These are phyloP conservation scores for Laticauda colubrina DNA, from an alignment of 2,113 vertebrate species.

Conservation along the genomic window DNA sequence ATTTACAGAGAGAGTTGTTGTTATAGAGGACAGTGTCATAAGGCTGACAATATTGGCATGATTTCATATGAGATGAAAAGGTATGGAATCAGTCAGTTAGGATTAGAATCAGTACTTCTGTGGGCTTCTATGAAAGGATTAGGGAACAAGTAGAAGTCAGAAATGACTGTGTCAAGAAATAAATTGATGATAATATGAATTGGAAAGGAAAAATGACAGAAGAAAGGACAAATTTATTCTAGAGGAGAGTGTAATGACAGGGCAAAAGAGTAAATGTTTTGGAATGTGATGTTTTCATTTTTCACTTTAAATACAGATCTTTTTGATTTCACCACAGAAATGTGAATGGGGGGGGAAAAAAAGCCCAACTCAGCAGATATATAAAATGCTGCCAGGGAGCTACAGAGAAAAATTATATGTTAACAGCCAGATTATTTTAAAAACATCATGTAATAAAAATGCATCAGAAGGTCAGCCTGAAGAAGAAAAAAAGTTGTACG, in stretches of 20 bases:
- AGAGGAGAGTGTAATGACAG: conserved; percentile 48
- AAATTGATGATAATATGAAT: conserved; percentile 67
- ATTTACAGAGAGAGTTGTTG: conserved; percentile 18
- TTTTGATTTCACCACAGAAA: conserved; percentile 53
- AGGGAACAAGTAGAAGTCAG: conserved; percentile 50
- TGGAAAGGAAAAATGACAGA: conserved; percentile 60
- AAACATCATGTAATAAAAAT: conserved; percentile 6
- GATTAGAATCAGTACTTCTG: conserved; percentile 49
- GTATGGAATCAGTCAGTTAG: conserved; percentile 34
- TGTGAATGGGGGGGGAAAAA: conserved; percentile 9
- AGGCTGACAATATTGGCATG: not conserved
- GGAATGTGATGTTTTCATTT: conserved; percentile 62
- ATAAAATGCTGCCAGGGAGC: not conserved
- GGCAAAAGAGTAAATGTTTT: conserved; percentile 58
- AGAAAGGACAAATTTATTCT: conserved; percentile 62
- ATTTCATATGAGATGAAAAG: not conserved
- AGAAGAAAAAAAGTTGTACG: not conserved
- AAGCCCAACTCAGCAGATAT: not conserved
- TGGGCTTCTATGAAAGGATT: conserved; percentile 54
- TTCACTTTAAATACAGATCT: conserved; percentile 44
- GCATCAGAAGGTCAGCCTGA: not conserved
- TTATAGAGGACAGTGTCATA: conserved; percentile 6
- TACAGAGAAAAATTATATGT: conserved; percentile 22
- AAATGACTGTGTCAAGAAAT: conserved; percentile 67
- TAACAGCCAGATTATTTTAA: conserved; percentile 6